These are phyloP conservation scores for Glareola pratincola DNA, from an alignment of 2,113 vertebrate species.

Conservation along the genomic window DNA sequence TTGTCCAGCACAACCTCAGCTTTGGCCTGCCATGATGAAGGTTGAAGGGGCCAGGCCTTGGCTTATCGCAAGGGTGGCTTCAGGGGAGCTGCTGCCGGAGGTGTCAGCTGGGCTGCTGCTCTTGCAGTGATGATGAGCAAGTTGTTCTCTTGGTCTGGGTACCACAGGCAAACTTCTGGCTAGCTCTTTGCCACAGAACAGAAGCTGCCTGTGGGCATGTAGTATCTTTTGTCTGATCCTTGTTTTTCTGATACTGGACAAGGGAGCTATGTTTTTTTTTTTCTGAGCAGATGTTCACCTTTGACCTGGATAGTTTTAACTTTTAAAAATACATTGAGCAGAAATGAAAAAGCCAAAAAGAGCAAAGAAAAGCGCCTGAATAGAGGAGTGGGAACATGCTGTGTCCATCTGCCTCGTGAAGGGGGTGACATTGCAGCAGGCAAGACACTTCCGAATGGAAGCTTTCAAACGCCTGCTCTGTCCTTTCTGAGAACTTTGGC, in stretches of 20 bases:
- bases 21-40: neutral
- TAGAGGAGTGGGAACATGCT: neutral
- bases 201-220: neutral
- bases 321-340: neutral
- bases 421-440: neutral
- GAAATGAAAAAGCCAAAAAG: neutral
- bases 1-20: neutral
- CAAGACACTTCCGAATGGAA: neutral
- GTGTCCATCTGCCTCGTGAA: neutral
- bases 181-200: neutral
- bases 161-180: neutral
- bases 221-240: neutral
- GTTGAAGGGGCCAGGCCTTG: neutral
- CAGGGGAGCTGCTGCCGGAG: neutral
- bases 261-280: neutral
- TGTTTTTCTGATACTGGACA: neutral
- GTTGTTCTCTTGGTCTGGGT: neutral
- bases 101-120: neutral
- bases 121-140: rapidly evolving
- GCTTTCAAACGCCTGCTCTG: rapidly evolving
- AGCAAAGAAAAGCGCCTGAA: neutral
- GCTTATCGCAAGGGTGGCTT: neutral
- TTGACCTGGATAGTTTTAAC: neutral
- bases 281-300: neutral
- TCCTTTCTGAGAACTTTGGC: neutral